A percentile compares a stretch with the other conserved stretches of the same genome.
phyloP scores from a whole-genome alignment of 2,113 vertebrate species.

The Alaudala cheleensis region DNA sequence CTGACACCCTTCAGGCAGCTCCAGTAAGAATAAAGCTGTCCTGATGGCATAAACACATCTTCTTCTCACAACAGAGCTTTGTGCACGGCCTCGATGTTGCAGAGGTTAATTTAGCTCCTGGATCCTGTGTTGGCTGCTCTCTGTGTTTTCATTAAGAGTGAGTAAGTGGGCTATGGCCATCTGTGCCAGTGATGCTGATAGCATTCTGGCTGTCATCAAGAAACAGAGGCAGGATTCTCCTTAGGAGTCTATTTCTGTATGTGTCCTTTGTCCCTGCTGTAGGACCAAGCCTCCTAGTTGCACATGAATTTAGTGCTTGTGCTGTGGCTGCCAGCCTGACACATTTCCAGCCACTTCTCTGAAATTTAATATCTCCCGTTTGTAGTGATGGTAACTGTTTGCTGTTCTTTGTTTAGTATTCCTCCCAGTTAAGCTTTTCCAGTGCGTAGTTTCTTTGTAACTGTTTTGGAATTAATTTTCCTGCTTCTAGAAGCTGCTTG shows the following conservation, averaged over 20 bases:
- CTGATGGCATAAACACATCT: fast-evolving
- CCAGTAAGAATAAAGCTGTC: not conserved
- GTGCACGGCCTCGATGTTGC: fast-evolving
- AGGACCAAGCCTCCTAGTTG: not conserved
- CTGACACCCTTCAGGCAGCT: not conserved
- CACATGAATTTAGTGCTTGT: not conserved
- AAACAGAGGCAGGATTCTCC: not conserved
- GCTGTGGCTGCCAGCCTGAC: not conserved
- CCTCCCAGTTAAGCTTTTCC: constrained; percentile 13
- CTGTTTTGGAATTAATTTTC: not conserved
- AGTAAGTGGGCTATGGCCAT: not conserved
- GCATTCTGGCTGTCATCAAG: not conserved
- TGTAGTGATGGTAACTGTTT: constrained; percentile 21
- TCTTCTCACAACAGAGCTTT: not conserved
- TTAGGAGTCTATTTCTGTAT: not conserved
- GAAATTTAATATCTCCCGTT: not conserved
- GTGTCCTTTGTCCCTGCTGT: not conserved
- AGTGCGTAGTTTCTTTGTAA: not conserved
- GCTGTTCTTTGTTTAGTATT: constrained; percentile 16
- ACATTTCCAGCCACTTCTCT: not conserved
- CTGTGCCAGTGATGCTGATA: not conserved
- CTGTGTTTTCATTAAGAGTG: not conserved
- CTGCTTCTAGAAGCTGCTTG: not conserved
- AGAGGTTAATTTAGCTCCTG: not conserved
- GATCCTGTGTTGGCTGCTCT: not conserved